Conservation (phyloP, 2,797 vertebrate species). For the Mormyrus hasselquistii region DNA sequence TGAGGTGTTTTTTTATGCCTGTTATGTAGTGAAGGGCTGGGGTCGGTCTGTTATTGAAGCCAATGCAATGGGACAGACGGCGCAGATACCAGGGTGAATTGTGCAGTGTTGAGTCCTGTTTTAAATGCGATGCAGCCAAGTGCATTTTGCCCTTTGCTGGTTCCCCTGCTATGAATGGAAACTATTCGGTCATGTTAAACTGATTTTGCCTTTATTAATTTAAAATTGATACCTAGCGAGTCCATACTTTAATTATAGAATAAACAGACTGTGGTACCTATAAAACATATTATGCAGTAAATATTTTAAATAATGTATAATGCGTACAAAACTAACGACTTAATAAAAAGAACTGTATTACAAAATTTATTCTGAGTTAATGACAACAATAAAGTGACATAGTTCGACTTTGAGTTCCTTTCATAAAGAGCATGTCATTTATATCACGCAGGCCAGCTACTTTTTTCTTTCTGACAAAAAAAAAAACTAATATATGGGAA, state of each 20-base stretch:
- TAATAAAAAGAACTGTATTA: background rate
- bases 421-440: background rate
- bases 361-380: background rate
- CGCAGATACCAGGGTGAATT: background rate
- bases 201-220: background rate
- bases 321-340: background rate
- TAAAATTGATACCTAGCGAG: background rate
- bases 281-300: background rate
- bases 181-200: background rate
- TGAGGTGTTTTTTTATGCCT: background rate
- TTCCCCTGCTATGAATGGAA: background rate
- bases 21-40: background rate
- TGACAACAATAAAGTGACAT: background rate
- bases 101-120: background rate
- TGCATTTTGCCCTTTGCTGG: background rate
- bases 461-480: background rate
- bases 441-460: background rate
- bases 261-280: background rate
- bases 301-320: background rate
- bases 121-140: background rate
- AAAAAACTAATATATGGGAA: background rate
- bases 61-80: background rate
- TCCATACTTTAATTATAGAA: background rate
- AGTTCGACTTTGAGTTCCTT: background rate
- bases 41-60: background rate